Conservation (phyloP, 2,797 vertebrate species). For the Hyperoplus immaculatus region DNA sequence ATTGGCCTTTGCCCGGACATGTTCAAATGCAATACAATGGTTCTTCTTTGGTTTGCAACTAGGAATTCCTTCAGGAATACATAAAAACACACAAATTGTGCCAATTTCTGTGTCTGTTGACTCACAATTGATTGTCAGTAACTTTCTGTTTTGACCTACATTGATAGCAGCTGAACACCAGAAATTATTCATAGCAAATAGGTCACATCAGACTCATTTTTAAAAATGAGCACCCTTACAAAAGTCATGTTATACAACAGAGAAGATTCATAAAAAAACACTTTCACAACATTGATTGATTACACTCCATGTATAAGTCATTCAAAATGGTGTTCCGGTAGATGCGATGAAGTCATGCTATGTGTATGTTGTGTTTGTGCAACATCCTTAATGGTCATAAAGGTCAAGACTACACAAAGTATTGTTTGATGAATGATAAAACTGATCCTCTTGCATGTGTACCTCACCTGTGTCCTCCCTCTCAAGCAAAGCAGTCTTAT, state of each 20-base stretch:
- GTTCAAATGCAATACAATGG: conserved; percentile 40
- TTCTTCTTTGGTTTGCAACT: conserved; percentile 59
- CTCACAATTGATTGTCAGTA: conserved; percentile 33
- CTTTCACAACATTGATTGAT: conserved; percentile 19
- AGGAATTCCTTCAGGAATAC: conserved; percentile 17
- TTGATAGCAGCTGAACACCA: conserved; percentile 58
- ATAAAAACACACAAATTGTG: conserved; percentile 16
- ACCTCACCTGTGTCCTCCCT: too few relatives aligned
- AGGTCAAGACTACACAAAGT: too few relatives aligned
- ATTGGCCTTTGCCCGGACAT: conserved; percentile 27
- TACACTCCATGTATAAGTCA: conserved; percentile 7
- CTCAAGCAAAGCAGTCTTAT: too few relatives aligned
- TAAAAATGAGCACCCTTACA: conserved; percentile 3
- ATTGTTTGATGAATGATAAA: too few relatives aligned
- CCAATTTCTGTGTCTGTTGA: conserved; percentile 35
- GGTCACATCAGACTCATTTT: conserved; percentile 5
- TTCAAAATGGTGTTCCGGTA: not conserved
- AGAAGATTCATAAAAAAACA: conserved; percentile 25
- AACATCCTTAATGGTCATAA: too few relatives aligned
- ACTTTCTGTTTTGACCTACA: conserved; percentile 41
- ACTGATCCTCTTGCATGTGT: too few relatives aligned
- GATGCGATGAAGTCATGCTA: too few relatives aligned
- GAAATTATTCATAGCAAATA: conserved; percentile 23
- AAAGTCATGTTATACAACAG: conserved; percentile 19
- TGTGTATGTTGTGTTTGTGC: too few relatives aligned